phyloP scores from a whole-genome alignment of 2,797 vertebrate species.

The Oryzias sinensis region DNA sequence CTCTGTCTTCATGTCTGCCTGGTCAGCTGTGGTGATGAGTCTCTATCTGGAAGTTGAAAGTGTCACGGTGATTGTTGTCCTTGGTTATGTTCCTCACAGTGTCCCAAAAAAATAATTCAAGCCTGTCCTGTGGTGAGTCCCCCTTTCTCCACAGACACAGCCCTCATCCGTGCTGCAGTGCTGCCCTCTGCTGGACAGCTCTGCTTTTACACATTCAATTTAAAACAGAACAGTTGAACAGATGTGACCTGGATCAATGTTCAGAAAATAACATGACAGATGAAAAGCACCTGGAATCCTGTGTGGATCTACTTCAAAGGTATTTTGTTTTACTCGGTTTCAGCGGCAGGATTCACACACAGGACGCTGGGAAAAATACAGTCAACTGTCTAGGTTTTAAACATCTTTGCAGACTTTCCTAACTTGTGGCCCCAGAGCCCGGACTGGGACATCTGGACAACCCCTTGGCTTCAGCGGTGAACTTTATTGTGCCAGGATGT shows the following conservation, averaged over 20 bases:
- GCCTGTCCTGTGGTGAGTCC: too few species aligned
- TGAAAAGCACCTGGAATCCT: too few species aligned
- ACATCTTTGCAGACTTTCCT: not conserved
- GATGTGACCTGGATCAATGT: not conserved
- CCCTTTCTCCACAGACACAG: too few species aligned
- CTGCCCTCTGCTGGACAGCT: conserved; percentile 6
- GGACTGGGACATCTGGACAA: conserved; percentile 45
- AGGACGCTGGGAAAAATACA: not conserved
- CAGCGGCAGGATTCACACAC: too few species aligned
- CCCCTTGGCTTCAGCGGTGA: conserved; percentile 11
- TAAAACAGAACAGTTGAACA: not conserved
- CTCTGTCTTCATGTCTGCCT: too few species aligned
- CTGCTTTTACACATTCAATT: not conserved
- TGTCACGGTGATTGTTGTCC: too few species aligned
- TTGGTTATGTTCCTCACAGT: too few species aligned
- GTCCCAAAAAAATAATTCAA: too few species aligned
- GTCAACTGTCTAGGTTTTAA: not conserved
- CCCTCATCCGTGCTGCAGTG: not conserved
- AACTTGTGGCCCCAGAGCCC: conserved; percentile 1
- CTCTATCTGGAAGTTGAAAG: too few species aligned
- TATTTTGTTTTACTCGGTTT: too few species aligned
- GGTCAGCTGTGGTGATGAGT: too few species aligned
- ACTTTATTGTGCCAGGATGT: conserved; percentile 53
- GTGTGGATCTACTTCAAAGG: too few species aligned
- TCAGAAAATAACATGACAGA: not conserved